These are phyloP conservation scores for Ptychadena robeensis DNA, from an alignment of 2,797 vertebrate species.

Conservation along the genomic window DNA sequence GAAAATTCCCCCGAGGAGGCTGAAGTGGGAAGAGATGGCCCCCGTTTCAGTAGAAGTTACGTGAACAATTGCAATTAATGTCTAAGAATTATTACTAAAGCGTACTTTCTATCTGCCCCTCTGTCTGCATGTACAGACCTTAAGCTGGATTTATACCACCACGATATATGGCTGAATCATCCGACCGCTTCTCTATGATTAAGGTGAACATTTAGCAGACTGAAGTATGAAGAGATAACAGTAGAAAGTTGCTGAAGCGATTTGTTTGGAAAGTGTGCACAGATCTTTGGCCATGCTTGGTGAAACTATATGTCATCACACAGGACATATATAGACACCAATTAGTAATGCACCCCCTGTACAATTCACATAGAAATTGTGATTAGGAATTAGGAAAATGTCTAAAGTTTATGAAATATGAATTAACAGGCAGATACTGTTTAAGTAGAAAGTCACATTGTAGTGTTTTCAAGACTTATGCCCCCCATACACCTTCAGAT, in stretches of 20 bases:
- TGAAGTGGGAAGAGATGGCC: constrained; percentile 11
- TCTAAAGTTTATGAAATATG: too few relatives aligned
- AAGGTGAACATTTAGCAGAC: background rate
- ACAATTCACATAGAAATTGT: background rate
- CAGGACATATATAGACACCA: background rate
- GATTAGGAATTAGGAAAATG: too few relatives aligned
- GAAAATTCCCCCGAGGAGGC: constrained; percentile 20
- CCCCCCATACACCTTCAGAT: too few relatives aligned
- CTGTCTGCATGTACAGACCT: background rate
- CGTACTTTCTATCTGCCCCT: background rate
- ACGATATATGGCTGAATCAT: background rate
- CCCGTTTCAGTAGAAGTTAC: background rate
- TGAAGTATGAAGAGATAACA: background rate
- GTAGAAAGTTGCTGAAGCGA: background rate
- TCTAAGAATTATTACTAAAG: background rate
- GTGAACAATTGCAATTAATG: constrained; percentile 23
- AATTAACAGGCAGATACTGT: too few relatives aligned
- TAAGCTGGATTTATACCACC: background rate
- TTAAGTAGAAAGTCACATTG: too few relatives aligned
- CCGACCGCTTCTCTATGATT: background rate
- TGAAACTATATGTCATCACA: constrained; percentile 4
- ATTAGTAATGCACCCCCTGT: background rate
- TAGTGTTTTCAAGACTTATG: too few relatives aligned
- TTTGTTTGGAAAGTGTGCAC: background rate
- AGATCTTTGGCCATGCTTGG: background rate